phyloP scores from a whole-genome alignment of 2,888 invertebrate species.

The Tethea ocularis region DNA sequence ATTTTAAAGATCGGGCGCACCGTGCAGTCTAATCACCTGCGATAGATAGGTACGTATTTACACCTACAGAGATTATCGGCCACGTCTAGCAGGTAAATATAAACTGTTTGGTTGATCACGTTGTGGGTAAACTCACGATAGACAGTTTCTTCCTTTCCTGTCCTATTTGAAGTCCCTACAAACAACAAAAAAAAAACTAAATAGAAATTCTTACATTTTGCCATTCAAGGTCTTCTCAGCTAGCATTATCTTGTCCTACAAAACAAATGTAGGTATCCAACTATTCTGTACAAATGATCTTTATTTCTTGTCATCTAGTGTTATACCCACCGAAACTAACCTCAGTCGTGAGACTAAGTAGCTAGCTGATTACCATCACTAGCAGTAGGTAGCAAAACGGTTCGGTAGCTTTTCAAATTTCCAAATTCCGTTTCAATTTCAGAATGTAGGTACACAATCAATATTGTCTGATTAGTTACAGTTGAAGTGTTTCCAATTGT shows the following conservation, averaged over 20 bases:
- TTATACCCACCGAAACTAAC: neutral
- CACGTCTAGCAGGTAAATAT: too few relatives aligned
- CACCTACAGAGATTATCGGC: neutral
- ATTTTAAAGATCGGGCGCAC: neutral
- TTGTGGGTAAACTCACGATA: too few relatives aligned
- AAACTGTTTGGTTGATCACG: too few relatives aligned
- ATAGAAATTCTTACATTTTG: too few relatives aligned
- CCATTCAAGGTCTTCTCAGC: too few relatives aligned
- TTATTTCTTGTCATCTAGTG: neutral
- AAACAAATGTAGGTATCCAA: too few relatives aligned
- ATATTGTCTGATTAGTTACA: slow-evolving; percentile 1
- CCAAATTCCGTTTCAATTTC: neutral
- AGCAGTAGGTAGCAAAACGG: neutral
- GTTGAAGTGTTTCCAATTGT: neutral
- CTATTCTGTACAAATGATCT: too few relatives aligned
- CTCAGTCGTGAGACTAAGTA: neutral
- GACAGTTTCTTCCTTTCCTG: too few relatives aligned
- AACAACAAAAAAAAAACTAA: too few relatives aligned
- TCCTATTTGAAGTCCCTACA: too few relatives aligned
- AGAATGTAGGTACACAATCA: neutral
- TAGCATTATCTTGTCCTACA: too few relatives aligned
- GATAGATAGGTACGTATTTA: neutral
- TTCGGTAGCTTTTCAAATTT: neutral
- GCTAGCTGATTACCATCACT: neutral
- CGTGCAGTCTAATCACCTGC: neutral